Percentiles rank a stretch among this genome's conserved stretches.
Evolutionary conservation across 1,140 invertebrate species (phyloP).

Genomic region (Trachymyrmex septentrionalis): DNA sequence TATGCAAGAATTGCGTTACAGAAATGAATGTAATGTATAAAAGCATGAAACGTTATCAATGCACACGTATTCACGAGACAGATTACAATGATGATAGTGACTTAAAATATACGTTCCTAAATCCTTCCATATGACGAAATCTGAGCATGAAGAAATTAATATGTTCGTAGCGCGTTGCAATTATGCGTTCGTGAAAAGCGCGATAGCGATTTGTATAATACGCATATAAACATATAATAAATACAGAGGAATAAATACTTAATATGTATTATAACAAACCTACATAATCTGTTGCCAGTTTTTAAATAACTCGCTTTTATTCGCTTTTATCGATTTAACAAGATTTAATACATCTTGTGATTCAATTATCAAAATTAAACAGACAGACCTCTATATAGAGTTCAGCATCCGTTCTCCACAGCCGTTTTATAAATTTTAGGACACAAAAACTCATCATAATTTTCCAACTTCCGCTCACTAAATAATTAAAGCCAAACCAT

Average conservation of each 20-base stretch:
- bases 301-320: conserved; percentile 11
- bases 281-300: conserved; percentile 3
- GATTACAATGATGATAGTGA: conserved; percentile 23
- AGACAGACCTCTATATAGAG: conserved; percentile 36
- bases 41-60: conserved; percentile 15
- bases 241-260: conserved; percentile 75
- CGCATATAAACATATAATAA: conserved; percentile 62
- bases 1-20: conserved; percentile 51
- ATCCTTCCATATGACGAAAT: conserved; percentile 25
- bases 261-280: conserved; percentile 55
- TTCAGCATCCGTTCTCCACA: conserved; percentile 66
- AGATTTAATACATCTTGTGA: conserved; percentile 40
- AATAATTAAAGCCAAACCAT: conserved; percentile 43
- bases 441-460: conserved; percentile 30
- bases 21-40: conserved; percentile 29
- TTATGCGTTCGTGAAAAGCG: conserved; percentile 22
- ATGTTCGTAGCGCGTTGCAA: conserved; percentile 16
- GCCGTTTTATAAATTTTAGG: conserved; percentile 66
- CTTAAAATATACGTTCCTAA: conserved; percentile 26
- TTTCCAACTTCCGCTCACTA: conserved; percentile 32
- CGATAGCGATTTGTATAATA: conserved; percentile 38
- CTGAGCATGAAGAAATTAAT: conserved; percentile 26
- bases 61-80: conserved; percentile 7
- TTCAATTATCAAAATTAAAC: conserved; percentile 59
- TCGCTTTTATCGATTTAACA: neutral